phyloP scores from a whole-genome alignment of 2,888 invertebrate species.

The Halocaridina rubra region DNA sequence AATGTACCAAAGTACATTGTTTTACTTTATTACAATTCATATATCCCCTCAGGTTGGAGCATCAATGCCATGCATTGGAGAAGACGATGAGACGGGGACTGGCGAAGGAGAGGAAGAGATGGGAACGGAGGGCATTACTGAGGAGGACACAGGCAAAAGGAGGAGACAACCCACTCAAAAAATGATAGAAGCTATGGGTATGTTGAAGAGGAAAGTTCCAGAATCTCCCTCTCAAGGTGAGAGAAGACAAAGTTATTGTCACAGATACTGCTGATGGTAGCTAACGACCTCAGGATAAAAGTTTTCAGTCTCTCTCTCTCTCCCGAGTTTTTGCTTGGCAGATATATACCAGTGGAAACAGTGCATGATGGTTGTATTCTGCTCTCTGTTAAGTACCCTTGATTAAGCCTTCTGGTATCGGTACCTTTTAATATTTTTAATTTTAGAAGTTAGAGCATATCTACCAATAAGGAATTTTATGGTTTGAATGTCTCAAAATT shows the following conservation, averaged over 20 bases:
- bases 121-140: slow-evolving; percentile 18
- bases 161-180: slow-evolving; percentile 50
- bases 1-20: no score
- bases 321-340: neutral
- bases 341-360: neutral
- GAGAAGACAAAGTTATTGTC: no score
- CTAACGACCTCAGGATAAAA: neutral
- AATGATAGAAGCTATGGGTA: slow-evolving; percentile 53
- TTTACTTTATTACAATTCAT: no score
- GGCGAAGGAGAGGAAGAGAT: slow-evolving; percentile 32
- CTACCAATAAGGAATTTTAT: no score
- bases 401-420: neutral
- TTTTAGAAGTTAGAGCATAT: no score
- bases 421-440: no score
- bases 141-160: slow-evolving; percentile 45
- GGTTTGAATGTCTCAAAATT: no score
- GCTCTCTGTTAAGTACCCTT: neutral
- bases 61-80: slow-evolving; percentile 52
- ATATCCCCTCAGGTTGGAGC: slow-evolving; percentile 33
- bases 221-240: slow-evolving; percentile 48
- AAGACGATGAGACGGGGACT: slow-evolving; percentile 1
- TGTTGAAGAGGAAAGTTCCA: slow-evolving; percentile 49
- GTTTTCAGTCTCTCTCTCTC: neutral
- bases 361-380: neutral
- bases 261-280: no score